phyloP scores from a whole-genome alignment of 2,888 invertebrate genomes.

The Laspeyria flexula region DNA sequence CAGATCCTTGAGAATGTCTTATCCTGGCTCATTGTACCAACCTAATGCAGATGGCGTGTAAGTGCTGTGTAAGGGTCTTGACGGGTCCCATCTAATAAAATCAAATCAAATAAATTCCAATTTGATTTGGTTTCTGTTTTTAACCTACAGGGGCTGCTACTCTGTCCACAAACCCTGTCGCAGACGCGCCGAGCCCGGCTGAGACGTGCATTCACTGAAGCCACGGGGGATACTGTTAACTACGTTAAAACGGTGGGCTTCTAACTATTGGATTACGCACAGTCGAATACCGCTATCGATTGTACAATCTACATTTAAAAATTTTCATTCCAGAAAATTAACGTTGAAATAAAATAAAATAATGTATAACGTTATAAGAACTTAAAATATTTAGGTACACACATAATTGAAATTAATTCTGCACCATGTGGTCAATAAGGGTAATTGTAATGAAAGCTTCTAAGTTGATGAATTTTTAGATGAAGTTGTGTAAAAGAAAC shows the following conservation, averaged over 20 bases:
- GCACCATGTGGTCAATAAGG: too few relatives aligned
- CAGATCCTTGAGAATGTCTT: constrained; percentile 24
- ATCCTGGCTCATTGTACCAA: constrained; percentile 35
- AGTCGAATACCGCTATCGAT: constrained; percentile 65
- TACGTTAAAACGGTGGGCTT: constrained; percentile 94
- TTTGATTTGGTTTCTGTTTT: constrained; percentile 78
- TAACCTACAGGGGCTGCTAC: constrained; percentile 92
- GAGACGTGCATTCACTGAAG: constrained; percentile 95
- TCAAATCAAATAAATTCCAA: constrained; percentile 63
- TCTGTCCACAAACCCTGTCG: constrained; percentile 96
- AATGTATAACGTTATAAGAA: background rate
- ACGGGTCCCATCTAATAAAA: constrained; percentile 59
- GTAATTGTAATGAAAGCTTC: too few relatives aligned
- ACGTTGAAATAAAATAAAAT: background rate
- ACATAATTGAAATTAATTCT: too few relatives aligned
- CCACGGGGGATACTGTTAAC: constrained; percentile 94
- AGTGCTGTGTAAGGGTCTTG: constrained; percentile 79
- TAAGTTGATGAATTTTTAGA: too few relatives aligned
- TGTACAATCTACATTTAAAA: constrained; percentile 67
- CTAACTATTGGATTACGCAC: constrained; percentile 74
- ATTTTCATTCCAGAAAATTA: constrained; percentile 1
- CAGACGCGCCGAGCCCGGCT: constrained; percentile 94
- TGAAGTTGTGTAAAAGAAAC: too few relatives aligned
- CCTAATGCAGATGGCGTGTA: constrained; percentile 62
- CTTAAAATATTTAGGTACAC: too few relatives aligned